These are phyloP conservation scores for Lycia hirtaria DNA, from an alignment of 2,888 invertebrate genomes.

Conservation along the genomic window DNA sequence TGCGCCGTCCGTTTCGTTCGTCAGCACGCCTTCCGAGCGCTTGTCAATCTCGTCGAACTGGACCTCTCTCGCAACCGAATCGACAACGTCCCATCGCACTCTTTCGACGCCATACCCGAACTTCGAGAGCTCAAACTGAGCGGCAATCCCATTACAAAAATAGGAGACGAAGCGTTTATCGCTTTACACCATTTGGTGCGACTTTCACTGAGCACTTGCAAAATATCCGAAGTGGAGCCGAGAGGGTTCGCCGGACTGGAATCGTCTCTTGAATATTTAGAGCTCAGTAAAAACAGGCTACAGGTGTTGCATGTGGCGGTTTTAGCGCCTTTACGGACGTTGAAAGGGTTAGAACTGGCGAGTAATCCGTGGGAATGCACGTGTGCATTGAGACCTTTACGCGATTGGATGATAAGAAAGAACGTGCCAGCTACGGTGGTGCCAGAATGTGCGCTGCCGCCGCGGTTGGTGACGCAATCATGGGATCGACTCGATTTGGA, in stretches of 20 bases:
- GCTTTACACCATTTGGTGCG: slow-evolving; percentile 88
- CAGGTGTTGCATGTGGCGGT: slow-evolving; percentile 88
- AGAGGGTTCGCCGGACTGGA: slow-evolving; percentile 90
- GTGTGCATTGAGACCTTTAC: slow-evolving; percentile 89
- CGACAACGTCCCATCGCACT: slow-evolving; percentile 88
- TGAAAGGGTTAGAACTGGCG: slow-evolving; percentile 91
- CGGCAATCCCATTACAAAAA: slow-evolving; percentile 90
- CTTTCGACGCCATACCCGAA: slow-evolving; percentile 90
- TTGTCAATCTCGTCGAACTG: slow-evolving; percentile 92
- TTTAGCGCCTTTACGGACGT: slow-evolving; percentile 87
- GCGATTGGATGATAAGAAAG: slow-evolving; percentile 91
- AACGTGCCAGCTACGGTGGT: slow-evolving; percentile 90
- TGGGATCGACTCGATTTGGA: slow-evolving; percentile 92
- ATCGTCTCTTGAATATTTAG: slow-evolving; percentile 90
- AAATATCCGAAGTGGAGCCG: slow-evolving; percentile 88
- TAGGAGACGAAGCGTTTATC: slow-evolving; percentile 89
- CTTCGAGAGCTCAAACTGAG: slow-evolving; percentile 90
- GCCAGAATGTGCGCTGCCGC: slow-evolving; percentile 89
- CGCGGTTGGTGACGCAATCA: slow-evolving; percentile 86
- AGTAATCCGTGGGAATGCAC: slow-evolving; percentile 94
- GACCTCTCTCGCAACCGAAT: slow-evolving; percentile 91
- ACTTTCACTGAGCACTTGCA: slow-evolving; percentile 90
- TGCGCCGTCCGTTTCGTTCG: slow-evolving; percentile 90
- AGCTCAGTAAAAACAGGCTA: slow-evolving; percentile 90
- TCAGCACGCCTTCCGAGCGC: slow-evolving; percentile 90